Conservation (phyloP, 2,888 invertebrate genomes). For the Diadegma fenestrale region DNA sequence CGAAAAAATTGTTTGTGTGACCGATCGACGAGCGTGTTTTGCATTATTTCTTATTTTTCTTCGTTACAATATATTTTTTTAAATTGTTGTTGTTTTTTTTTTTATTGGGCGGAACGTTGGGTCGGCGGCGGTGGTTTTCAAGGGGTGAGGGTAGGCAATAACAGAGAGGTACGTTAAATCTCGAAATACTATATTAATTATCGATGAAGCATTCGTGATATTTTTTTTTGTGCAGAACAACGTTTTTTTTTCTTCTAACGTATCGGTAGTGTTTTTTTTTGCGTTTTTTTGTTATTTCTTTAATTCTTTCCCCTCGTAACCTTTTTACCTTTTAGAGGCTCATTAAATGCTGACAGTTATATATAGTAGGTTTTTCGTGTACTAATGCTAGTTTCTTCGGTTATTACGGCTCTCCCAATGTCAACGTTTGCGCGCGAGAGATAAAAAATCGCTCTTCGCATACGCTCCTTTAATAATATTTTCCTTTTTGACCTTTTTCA, state of each 20-base stretch:
- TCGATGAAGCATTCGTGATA: constrained; percentile 80
- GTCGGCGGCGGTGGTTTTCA: constrained; percentile 21
- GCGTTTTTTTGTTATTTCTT: constrained; percentile 67
- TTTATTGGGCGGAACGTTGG: constrained; percentile 48
- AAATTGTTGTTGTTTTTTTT: constrained; percentile 37
- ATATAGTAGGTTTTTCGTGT: constrained; percentile 74
- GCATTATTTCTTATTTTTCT: constrained; percentile 22
- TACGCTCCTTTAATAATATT: constrained; percentile 46
- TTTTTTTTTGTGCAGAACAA: constrained; percentile 80
- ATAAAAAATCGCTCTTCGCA: background rate
- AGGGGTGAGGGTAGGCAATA: constrained; percentile 59
- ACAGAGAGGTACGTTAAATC: constrained; percentile 67
- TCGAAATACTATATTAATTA: constrained; percentile 78
- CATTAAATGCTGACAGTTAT: constrained; percentile 82
- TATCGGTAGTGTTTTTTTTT: constrained; percentile 75
- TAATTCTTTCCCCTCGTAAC: constrained; percentile 66
- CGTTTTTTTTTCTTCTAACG: constrained; percentile 74
- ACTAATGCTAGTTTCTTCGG: constrained; percentile 66
- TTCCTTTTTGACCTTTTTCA: background rate
- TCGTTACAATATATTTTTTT: constrained; percentile 4
- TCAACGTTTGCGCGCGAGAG: constrained; percentile 20
- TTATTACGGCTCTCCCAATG: constrained; percentile 57
- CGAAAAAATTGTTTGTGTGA: constrained; percentile 52
- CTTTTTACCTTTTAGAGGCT: constrained; percentile 71
- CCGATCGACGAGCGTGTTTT: constrained; percentile 52